A percentile compares a stretch with the other conserved stretches of the same genome.
phyloP scores from a whole-genome alignment of 2,797 vertebrate species.

The Odontamblyopus rebecca region DNA sequence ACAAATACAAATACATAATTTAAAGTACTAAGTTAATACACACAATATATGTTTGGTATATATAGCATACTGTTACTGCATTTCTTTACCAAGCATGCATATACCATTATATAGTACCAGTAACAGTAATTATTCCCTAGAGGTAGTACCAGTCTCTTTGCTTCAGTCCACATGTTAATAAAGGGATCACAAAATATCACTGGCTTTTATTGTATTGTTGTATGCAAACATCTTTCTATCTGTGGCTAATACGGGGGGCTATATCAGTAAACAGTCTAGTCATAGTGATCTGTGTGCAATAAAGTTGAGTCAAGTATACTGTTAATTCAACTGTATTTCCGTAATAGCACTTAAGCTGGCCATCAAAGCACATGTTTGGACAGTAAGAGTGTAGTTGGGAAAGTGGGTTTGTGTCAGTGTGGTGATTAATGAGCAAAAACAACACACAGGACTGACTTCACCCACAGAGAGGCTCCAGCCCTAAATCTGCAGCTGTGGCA shows the following conservation, averaged over 20 bases:
- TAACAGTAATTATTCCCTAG: neutral
- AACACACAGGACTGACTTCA: constrained; percentile 29
- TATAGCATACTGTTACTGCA: neutral
- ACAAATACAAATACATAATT: neutral
- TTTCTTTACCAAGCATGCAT: neutral
- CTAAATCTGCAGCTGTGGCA: constrained; percentile 44
- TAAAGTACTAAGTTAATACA: neutral
- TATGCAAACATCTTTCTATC: neutral
- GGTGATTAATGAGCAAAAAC: constrained; percentile 13
- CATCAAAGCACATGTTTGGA: constrained; percentile 1
- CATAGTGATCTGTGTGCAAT: neutral
- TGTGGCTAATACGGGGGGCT: neutral
- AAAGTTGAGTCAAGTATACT: neutral
- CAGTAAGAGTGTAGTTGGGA: neutral
- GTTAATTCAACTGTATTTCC: neutral
- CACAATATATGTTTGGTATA: too few relatives aligned
- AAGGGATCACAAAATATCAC: neutral
- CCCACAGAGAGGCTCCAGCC: constrained; percentile 27
- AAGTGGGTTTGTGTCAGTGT: neutral
- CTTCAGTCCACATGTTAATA: neutral
- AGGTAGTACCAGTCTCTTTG: neutral
- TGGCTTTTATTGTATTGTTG: neutral
- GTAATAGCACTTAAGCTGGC: neutral
- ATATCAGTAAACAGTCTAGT: neutral
- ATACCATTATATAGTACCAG: neutral